Evolutionary conservation across 2,888 invertebrate genomes (phyloP), one percentile per base, ranked within the genome.

Genomic region (Pterobdella sp.): DNA sequence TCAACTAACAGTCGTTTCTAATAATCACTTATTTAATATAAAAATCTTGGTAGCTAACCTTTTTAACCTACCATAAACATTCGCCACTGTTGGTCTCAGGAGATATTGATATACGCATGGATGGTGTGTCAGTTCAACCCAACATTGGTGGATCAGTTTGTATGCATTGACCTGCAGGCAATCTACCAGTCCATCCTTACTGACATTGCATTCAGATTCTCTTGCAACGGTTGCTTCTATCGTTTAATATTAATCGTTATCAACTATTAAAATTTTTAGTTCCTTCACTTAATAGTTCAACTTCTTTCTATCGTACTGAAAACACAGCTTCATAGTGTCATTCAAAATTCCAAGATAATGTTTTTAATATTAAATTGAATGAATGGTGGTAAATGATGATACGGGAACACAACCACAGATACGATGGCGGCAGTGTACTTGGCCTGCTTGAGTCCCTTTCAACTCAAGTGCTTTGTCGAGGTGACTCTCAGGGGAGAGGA

Each of bases 151-250:
- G 71, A 71, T 10, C 71, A 71, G 56, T 32, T 71, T 22, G 71
- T 71, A 10, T 71, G 71, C 36, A 26, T 71, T n/a, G 71, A 71
- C 60, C 32, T 71, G 31, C 71, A 71, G 36, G 60, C 71, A 1
- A 35, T 71, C 63, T 71, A 71, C 71, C 71, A 71, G 34, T 60
- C 71, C 71, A 71, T 71, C 63, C 32, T 71, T 35, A 71, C 71
- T n/a, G 71, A 71, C 26, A 34, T 71, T 10, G 32, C 63, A 22
- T 29, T 71, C 4, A 26, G 60, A 31, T 71, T 71, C 63, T 52
- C 52, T 26, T 71, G 71, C 71, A 71, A 71, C 60, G 71, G 71
- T 71, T n/a, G n/a, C n/a, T n/a, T n/a, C n/a, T n/a, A n/a, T n/a
- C n/a, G n/a, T n/a, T n/a, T n/a, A n/a, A n/a, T n/a, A n/a, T n/a